phyloP scores from a whole-genome alignment of 1,140 invertebrate species.

The Zaprionus nigranus region DNA sequence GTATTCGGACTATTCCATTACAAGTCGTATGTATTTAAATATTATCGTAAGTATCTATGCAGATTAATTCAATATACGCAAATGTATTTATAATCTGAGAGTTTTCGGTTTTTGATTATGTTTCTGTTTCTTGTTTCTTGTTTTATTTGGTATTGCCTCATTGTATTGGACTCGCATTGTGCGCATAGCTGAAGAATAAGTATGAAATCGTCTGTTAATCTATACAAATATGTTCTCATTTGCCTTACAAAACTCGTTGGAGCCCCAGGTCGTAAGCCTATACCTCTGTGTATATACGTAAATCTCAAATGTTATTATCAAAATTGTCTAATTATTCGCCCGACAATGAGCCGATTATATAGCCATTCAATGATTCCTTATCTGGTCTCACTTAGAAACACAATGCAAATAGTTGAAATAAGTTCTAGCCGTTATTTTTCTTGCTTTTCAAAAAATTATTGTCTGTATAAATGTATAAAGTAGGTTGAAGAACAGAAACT shows the following conservation, averaged over 20 bases:
- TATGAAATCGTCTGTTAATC: slow-evolving; percentile 33
- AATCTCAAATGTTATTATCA: slow-evolving; percentile 72
- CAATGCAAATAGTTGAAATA: slow-evolving; percentile 35
- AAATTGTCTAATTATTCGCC: slow-evolving; percentile 57
- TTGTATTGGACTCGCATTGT: slow-evolving; percentile 66
- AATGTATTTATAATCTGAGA: slow-evolving; percentile 51
- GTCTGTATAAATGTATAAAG: slow-evolving; percentile 24
- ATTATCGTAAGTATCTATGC: slow-evolving; percentile 47
- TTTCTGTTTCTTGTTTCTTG: neutral
- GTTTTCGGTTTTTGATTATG: slow-evolving; percentile 18
- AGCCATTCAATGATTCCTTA: slow-evolving; percentile 28
- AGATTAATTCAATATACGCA: slow-evolving; percentile 61
- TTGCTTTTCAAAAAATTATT: slow-evolving; percentile 35
- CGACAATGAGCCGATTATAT: slow-evolving; percentile 5
- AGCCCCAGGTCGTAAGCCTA: slow-evolving; percentile 53
- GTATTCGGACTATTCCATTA: slow-evolving; percentile 56
- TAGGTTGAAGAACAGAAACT: slow-evolving; percentile 43
- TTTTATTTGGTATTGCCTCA: slow-evolving; percentile 13
- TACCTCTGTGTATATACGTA: slow-evolving; percentile 53
- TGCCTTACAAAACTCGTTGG: slow-evolving; percentile 54
- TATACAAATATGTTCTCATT: slow-evolving; percentile 66
- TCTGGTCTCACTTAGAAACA: slow-evolving; percentile 21
- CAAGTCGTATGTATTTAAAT: slow-evolving; percentile 46
- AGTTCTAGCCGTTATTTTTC: slow-evolving; percentile 26
- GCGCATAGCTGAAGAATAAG: slow-evolving; percentile 70